Base-by-base conservation (phyloP, 1,140 invertebrate genomes). In the Cotesia typhae region DNA sequence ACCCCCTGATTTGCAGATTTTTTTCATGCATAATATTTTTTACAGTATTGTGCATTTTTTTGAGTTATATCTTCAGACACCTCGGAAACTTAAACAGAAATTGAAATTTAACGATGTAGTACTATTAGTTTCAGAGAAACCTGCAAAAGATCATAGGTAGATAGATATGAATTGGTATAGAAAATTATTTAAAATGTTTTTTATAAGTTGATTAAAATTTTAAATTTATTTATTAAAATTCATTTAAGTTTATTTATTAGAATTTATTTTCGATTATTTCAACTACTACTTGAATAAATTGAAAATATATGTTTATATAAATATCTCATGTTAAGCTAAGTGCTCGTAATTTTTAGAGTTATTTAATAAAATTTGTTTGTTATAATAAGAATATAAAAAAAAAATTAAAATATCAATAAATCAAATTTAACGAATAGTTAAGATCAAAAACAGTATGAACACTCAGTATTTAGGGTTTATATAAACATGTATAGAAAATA, bases 41-140 rank as follows among this genome's bases (percentile, higher is more conserved):
- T 55, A 55, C 53, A 55, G 53, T 55, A 14, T 55, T 55, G 53
- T 55, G 53, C 53, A 55, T 55, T 55, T 55, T n/a, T 55, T 55
- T 55, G 41, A 0, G 10, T 55, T 17, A 55, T 55, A 1, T 55
- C 17, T 55, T 55, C 53, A 55, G 53, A 55, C 53, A 55, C 17
- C 53, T 55, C 53, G 53, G 14, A 55, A 55, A 55, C 53, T 55
- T 0, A 55, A 55, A 55, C 53, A 55, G 53, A 55, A 55, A 55
- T 55, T 55, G 17, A 55, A 55, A 55, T 55, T 55, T 55, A 55
- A 55, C 14, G 0, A 55, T 55, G 1, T 55, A 55, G 53, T 55
- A 55, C 0, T 55, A 55, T 55, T 55, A 55, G 53, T 1, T 55
- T 55, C 0, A 55, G 53, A 55, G 53, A n/a, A 55, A 55, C 53